These are phyloP conservation scores for Hydrotaea diabolus DNA, from an alignment of 2,888 invertebrate species.

Conservation along the genomic window DNA sequence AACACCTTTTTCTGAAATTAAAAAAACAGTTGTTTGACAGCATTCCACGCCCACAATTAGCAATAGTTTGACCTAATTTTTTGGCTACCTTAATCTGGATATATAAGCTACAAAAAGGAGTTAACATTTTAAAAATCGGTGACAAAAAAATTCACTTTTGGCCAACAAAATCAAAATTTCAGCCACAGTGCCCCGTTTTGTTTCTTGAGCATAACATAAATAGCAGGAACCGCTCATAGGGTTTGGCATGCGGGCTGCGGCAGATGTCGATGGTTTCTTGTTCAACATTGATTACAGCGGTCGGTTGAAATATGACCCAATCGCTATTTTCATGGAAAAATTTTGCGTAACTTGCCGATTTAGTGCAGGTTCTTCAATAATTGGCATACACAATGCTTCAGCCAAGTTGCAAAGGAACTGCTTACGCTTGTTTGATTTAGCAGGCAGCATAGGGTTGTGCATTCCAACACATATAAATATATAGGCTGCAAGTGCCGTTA, in stretches of 20 bases:
- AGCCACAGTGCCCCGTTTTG: too few species aligned
- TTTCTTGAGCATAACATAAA: neutral
- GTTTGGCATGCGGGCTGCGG: conserved; percentile 11
- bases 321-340: conserved; percentile 41
- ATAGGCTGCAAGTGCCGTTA: neutral
- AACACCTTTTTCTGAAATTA: too few species aligned
- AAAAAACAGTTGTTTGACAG: too few species aligned
- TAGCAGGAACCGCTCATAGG: conserved; percentile 19
- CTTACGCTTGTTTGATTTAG: neutral
- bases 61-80: too few species aligned
- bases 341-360: conserved; percentile 35
- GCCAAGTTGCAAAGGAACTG: neutral
- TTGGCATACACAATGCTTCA: conserved; percentile 31
- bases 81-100: too few species aligned
- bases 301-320: conserved; percentile 22
- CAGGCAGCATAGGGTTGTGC: neutral
- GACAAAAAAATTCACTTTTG: too few species aligned
- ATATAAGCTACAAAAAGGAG: too few species aligned
- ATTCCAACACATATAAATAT: too few species aligned
- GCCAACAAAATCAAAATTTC: too few species aligned
- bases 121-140: too few species aligned
- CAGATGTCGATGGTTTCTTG: conserved; percentile 23
- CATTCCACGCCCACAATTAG: too few species aligned
- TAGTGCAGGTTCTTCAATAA: conserved; percentile 20
- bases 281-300: conserved; percentile 16